Conservation (phyloP, 2,113 vertebrate genomes). For the Opisthocomus hoazin region DNA sequence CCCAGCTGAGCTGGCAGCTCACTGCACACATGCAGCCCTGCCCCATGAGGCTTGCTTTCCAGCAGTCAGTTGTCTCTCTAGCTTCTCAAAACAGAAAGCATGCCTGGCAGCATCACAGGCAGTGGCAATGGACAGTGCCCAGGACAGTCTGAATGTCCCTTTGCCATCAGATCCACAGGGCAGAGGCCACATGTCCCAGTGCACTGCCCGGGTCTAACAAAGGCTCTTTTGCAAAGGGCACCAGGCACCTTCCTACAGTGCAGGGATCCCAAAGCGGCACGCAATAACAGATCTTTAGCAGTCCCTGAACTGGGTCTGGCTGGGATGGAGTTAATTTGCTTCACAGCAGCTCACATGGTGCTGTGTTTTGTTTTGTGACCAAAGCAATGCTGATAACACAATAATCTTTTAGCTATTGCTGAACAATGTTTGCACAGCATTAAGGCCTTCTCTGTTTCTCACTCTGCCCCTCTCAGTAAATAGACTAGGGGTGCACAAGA, state of each 20-base stretch:
- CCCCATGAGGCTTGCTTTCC: background rate
- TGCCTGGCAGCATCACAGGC: background rate
- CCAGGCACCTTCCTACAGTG: background rate
- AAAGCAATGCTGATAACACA: background rate
- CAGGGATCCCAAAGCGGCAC: background rate
- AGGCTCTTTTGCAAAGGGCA: background rate
- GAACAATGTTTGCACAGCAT: background rate
- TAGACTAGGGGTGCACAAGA: background rate
- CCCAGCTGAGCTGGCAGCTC: background rate
- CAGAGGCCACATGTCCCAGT: background rate
- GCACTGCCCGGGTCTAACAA: background rate
- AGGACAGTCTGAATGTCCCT: background rate
- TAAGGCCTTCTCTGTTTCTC: background rate
- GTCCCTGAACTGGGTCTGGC: background rate
- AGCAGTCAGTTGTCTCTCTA: background rate
- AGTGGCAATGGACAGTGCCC: background rate
- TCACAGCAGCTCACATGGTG: background rate
- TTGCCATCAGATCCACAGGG: background rate
- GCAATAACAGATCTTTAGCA: background rate
- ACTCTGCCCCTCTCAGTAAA: background rate
- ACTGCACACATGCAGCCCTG: background rate
- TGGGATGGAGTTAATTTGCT: background rate
- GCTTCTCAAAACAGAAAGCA: background rate
- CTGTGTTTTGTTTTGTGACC: background rate
- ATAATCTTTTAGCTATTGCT: background rate